Conservation (phyloP, 2,797 vertebrate genomes). For the Sebastes umbrosus region DNA sequence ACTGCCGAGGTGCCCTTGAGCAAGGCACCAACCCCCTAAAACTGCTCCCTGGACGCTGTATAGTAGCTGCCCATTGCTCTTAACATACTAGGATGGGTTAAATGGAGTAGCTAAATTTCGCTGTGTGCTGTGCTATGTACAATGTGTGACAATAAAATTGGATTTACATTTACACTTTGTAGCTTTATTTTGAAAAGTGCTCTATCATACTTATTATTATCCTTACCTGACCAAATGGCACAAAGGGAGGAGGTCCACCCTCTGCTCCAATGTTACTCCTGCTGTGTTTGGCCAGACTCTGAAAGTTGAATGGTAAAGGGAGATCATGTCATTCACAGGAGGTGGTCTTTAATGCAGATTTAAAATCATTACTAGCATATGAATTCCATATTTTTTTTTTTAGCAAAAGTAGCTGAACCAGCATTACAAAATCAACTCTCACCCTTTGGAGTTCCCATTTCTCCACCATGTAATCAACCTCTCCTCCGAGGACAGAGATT, state of each 20-base stretch:
- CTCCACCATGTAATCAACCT: constrained; percentile 97
- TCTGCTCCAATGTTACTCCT: constrained; percentile 95
- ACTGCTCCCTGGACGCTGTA: no score
- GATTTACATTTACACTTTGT: not conserved
- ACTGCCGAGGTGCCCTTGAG: no score
- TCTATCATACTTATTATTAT: not conserved
- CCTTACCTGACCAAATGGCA: constrained; percentile 97
- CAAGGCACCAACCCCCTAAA: no score
- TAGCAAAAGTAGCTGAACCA: not conserved
- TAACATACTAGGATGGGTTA: no score
- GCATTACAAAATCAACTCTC: constrained; percentile 65
- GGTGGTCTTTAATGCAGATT: not conserved
- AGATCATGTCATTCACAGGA: not conserved
- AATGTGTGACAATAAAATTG: no score
- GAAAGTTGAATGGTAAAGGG: constrained; percentile 37
- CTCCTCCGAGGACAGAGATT: constrained; percentile 92
- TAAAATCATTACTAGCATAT: constrained; percentile 11
- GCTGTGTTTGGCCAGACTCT: constrained; percentile 98
- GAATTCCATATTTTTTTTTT: not conserved
- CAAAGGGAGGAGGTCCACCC: constrained; percentile 96
- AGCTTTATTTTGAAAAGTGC: not conserved
- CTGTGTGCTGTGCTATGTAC: no score
- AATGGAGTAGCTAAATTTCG: no score
- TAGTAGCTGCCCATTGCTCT: no score
- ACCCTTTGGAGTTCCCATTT: constrained; percentile 99